Evolutionary conservation across 2,888 invertebrate species (phyloP), one percentile per base, ranked within the genome.

Genomic region (Incurvaria masculella): DNA sequence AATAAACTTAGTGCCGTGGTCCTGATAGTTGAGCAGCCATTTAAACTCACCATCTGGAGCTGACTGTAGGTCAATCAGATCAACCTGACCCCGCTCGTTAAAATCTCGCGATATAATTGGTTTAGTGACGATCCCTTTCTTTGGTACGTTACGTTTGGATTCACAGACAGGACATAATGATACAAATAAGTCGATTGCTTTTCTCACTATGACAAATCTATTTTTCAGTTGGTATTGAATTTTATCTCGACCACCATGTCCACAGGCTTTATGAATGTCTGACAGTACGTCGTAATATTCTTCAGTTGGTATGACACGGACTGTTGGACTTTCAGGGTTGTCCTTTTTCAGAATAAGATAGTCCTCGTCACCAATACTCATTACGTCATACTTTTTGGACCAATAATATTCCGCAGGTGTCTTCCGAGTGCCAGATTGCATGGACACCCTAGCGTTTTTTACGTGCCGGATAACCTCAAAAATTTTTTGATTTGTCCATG

Each of bases 21-120:
- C 65, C 49, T 65, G 63, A 48, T 63, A 65, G 20, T 57, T 55
- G 19, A 66, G 39, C 2, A 66, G 47, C 59, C 61, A 66, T 53
- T 63, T 64, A 52, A 57, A 66, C 18, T 62, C 57, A 4, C 57
- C 57, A 52, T 61, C 60, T 18, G 61, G 56, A 44, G 54, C 48
- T 27, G 60, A 57, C 48, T 63, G 58, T 21, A 59, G 53, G 46
- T 61, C 58, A 18, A 66, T 59, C 10, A 65, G 46, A 50, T 64
- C 62, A 10, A 64, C 55, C 50, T 62, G 60, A 42, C 63, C 61
- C 38, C 59, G 49, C 17, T 26, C 44, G 49, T 62, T 63, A 51
- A 60, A 61, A 27, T 59, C 61, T 1, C 51, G 46, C 2, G 59
- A 53, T 45, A 57, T 46, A 20, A 64, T 48, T 17, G 59, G 62